Conservation (phyloP, 2,113 vertebrate genomes). For the Otis tarda region DNA sequence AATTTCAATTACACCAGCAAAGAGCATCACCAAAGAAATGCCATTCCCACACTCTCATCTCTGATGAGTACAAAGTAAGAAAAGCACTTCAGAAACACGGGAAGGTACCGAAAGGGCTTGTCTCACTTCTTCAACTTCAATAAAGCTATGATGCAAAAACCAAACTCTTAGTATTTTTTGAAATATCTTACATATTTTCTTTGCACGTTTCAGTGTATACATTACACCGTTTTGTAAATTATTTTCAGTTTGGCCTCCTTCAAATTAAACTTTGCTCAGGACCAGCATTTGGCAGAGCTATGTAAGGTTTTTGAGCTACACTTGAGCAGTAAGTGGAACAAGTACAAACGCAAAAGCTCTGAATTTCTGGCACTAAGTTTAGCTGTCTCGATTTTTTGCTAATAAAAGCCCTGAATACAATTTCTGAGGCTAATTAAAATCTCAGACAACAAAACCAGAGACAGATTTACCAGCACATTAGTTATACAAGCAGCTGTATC, state of each 20-base stretch:
- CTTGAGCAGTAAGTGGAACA: background rate
- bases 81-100: background rate
- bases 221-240: background rate
- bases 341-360: background rate
- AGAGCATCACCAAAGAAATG: background rate
- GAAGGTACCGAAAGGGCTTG: background rate
- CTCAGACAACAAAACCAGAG: slow-evolving; percentile 27
- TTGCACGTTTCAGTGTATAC: background rate
- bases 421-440: slow-evolving; percentile 26
- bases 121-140: background rate
- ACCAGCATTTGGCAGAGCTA: background rate
- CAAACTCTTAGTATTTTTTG: background rate
- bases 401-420: background rate
- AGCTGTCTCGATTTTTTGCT: background rate
- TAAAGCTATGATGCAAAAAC: rapidly evolving
- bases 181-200: rapidly evolving
- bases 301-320: too few species aligned
- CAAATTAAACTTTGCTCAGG: background rate
- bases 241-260: background rate
- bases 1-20: background rate
- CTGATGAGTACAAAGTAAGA: background rate
- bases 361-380: background rate
- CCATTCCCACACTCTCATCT: background rate
- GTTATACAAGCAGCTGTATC: background rate
- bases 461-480: background rate